A percentile compares a stretch with the other conserved stretches of the same genome.
Evolutionary conservation across 2,113 vertebrate genomes (phyloP).

Genomic region (Narcine bancroftii): DNA sequence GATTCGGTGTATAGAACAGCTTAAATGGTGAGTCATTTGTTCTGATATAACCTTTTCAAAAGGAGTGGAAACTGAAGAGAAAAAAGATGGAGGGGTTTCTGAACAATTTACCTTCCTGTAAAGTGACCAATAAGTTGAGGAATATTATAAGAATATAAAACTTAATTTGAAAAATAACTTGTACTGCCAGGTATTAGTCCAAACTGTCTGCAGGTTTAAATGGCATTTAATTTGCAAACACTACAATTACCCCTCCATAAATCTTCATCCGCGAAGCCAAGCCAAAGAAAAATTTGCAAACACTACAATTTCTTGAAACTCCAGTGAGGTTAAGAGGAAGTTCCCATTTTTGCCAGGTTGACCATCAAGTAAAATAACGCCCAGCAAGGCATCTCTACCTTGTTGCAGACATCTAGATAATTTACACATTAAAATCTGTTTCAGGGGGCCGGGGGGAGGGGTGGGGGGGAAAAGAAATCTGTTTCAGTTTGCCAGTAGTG

Average conservation of each 20-base stretch:
- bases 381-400: not conserved
- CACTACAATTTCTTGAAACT: not conserved
- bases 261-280: too few relatives aligned
- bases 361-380: not conserved
- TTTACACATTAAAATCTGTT: not conserved
- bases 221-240: not conserved
- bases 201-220: not conserved
- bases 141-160: not conserved
- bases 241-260: too few relatives aligned
- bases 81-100: not conserved
- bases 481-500: too few relatives aligned
- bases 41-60: not conserved
- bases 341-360: not conserved
- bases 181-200: not conserved
- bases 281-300: too few relatives aligned
- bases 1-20: not conserved
- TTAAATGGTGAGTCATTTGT: not conserved
- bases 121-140: not conserved
- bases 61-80: not conserved
- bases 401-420: not conserved
- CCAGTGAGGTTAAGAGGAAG: not conserved
- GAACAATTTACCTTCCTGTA: not conserved
- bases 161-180: not conserved
- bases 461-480: too few relatives aligned
- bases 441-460: too few relatives aligned